phyloP scores from a whole-genome alignment of 2,113 vertebrate genomes.

The Oncorhynchus tshawytscha region DNA sequence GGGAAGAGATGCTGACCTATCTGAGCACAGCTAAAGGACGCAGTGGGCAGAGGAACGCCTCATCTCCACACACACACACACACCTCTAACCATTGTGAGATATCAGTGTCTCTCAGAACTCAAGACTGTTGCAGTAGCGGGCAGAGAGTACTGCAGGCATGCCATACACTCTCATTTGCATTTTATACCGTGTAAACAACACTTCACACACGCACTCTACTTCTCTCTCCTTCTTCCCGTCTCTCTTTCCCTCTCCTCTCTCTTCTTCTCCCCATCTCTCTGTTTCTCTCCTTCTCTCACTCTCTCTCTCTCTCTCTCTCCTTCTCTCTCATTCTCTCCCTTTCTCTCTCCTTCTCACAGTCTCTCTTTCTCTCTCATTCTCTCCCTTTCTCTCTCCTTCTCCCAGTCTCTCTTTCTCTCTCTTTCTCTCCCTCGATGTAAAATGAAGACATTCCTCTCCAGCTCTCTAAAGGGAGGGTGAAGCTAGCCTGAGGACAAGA shows the following conservation, averaged over 20 bases:
- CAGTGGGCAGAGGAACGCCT: too few species aligned
- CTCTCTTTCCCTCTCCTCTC: neutral
- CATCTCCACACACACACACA: neutral
- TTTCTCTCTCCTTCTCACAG: too few species aligned
- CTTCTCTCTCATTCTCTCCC: neutral
- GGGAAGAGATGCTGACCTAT: too few species aligned
- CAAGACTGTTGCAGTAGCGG: conserved; percentile 10
- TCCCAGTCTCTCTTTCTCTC: too few species aligned
- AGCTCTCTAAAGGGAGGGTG: conserved; percentile 55
- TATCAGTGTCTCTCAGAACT: conserved; percentile 26
- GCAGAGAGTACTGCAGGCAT: conserved; percentile 36
- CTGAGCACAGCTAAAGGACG: too few species aligned
- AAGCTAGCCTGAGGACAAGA: conserved; percentile 63
- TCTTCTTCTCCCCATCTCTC: neutral
- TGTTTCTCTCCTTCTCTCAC: neutral
- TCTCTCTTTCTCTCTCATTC: too few species aligned
- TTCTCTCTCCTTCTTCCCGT: neutral
- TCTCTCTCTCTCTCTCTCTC: too few species aligned
- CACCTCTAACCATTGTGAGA: neutral
- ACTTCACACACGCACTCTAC: conserved; percentile 5
- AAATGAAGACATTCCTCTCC: conserved; percentile 60
- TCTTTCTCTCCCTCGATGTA: conserved; percentile 24
- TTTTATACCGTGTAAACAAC: conserved; percentile 47
- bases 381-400: too few species aligned
- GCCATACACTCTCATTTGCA: conserved; percentile 44